Evolutionary conservation across 1,140 invertebrate genomes (phyloP), one percentile per base, ranked within the genome.

Genomic region (Psilanteris sp.): DNA sequence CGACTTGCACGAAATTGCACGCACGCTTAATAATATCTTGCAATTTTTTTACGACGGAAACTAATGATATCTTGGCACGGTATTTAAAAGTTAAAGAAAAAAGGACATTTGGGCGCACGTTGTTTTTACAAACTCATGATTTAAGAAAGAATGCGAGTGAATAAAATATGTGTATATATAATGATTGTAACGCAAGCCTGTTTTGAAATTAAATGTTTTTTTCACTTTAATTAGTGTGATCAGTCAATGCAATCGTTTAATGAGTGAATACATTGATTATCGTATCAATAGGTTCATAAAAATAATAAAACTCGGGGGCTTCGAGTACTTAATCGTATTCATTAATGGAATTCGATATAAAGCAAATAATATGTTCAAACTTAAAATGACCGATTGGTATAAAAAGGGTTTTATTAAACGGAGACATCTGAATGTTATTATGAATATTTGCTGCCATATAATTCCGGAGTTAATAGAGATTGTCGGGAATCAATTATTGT

Each of bases 181-280:
- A 39, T 39, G 16, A 15, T 0, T 36, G 8, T 0, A 36, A 8
- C 4, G 32, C 14, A 22, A 39, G 20, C 9, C 2, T 4, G 34
- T 22, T 39, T 22, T 18, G 3, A 13, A 7, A 34, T 34, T 13
- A 13, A 20, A 20, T 7, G 13, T 15, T n/a, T 39, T 39, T 39
- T 39, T 39, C 2, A 4, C 22, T 39, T 39, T 39, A 39, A 39
- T 39, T 32, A 14, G 3, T 2, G 3, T 13, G 11, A 32, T 14
- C n/a, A 37, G 48, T 20, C 43, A 62, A 24, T n/a, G 8, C 5
- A 11, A 11, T 9, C 16, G 1, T 39, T 39, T 39, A 39, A 39
- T 22, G 36, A 22, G 18, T 18, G 14, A 18, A 15, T 15, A 9
- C 18, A 36, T 36, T 36, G 34, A 36, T 36, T 36, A 36, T 36